Evolutionary conservation across 92 coral and sea anemone genomes (phyloP).

Genomic region (Anthopleura xanthogrammica): DNA sequence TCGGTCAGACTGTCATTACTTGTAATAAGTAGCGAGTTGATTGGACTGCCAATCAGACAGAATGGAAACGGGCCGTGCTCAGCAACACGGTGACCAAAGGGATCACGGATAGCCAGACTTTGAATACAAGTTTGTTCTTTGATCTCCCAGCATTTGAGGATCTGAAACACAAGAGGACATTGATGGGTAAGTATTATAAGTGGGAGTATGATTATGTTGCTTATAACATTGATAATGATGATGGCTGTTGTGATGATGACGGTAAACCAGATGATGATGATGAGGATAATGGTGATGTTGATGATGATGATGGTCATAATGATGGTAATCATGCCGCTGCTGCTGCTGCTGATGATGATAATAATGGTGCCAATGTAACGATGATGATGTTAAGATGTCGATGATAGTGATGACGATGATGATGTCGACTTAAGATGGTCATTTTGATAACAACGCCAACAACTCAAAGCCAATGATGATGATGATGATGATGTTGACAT

Average conservation of each 20-base stretch:
- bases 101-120: constrained; percentile 74
- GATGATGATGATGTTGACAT: no score
- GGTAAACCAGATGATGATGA: neutral
- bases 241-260: neutral
- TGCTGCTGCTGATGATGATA: neutral
- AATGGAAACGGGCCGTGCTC: constrained; percentile 97
- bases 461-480: no score
- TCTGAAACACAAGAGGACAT: constrained; percentile 43
- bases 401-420: neutral
- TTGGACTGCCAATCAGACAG: constrained; percentile 66
- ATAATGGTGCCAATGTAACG: neutral
- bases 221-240: neutral
- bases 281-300: neutral
- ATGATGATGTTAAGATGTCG: neutral
- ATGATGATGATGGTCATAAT: no score
- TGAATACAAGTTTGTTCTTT: constrained; percentile 90
- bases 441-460: neutral
- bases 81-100: constrained; percentile 86
- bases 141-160: constrained; percentile 83
- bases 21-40: constrained; percentile 76
- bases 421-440: no score
- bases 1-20: constrained; percentile 88
- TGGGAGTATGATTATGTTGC: neutral
- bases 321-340: no score
- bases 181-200: neutral